Base-by-base conservation (phyloP, 2,888 invertebrate species). In the Lepidocyrtinus sp. region DNA sequence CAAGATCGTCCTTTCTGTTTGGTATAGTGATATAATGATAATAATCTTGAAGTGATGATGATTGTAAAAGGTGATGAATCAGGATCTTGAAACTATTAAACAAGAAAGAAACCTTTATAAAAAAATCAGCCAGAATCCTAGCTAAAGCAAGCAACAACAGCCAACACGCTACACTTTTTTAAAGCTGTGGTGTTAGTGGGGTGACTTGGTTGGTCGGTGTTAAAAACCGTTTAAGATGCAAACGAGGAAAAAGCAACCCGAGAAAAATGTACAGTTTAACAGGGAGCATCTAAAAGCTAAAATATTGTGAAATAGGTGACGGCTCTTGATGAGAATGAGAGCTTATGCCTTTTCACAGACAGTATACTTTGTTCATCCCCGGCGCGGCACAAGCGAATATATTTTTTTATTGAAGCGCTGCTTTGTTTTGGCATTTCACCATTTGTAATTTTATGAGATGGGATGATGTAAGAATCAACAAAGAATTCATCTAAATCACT, bases 11-110 rank as follows among this genome's bases (percentile, higher is more conserved):
- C 50, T 50, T 50, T 50, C 17, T n/a, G 50, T 2, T n/a, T 50
- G 36, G 36, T 50, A 17, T 1, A 50, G 50, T 50, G 50, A 50
- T 50, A 50, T 50, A 50, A 55, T 71, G 71, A 77, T 77, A 71
- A 75, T 75, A 45, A 77, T 71, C 77, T 59, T 64, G 71, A 69
- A 36, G 50, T 75, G 69, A 63, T 63, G 75, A 65, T 24, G 55
- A 70, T 64, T 70, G 70, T 76, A 70, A 71, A 70, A 59, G 77
- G 77, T 61, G 77, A 77, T 71, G 77, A 77, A 77, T 77, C 77
- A 77, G 71, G 77, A 77, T 72, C 67, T 77, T 62, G 24, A 63
- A 15, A 17, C 24, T 25, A 68, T 76, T 55, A 76, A 70, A 70
- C 76, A 70, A 76, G 70, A 22, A 25, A 36, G 17, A 68, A 27